Evolutionary conservation across 92 coral and sea anemone genomes (phyloP).

Genomic region (Umimayanthus kanabou): DNA sequence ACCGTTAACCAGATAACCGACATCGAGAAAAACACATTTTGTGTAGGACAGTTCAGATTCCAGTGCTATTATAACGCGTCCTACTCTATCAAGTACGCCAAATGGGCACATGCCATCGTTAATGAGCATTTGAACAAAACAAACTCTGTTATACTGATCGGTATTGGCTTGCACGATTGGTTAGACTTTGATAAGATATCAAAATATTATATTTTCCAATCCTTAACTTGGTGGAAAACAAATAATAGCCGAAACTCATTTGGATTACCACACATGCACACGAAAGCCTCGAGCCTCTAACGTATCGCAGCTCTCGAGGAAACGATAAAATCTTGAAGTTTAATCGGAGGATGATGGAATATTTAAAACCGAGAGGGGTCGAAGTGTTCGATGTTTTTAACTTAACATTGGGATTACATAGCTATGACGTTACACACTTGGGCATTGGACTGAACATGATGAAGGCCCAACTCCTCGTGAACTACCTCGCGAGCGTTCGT

Average conservation of each 20-base stretch:
- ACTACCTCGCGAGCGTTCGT: constrained; percentile 4
- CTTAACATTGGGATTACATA: constrained; percentile 65
- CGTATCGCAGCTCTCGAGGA: constrained; percentile 39
- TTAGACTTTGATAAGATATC: constrained; percentile 28
- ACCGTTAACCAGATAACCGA: constrained; percentile 17
- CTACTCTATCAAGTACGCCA: constrained; percentile 17
- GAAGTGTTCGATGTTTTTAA: constrained; percentile 57
- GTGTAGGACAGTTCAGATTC: constrained; percentile 44
- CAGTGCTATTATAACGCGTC: constrained; percentile 41
- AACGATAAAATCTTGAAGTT: constrained; percentile 32
- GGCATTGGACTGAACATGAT: constrained; percentile 67
- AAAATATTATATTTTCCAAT: constrained; percentile 51
- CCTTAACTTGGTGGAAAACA: constrained; percentile 34
- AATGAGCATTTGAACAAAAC: constrained; percentile 43
- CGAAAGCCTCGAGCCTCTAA: constrained; percentile 60
- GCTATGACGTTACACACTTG: constrained; percentile 76
- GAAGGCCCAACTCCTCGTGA: constrained; percentile 11
- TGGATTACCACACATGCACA: constrained; percentile 69
- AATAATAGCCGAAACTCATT: constrained; percentile 57
- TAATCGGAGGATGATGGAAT: constrained; percentile 45
- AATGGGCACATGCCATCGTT: constrained; percentile 44
- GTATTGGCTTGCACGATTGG: neutral
- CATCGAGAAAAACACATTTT: constrained; percentile 36
- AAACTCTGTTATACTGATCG: constrained; percentile 51
- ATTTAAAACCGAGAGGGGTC: constrained; percentile 44